Evolutionary conservation across 2,888 invertebrate genomes (phyloP), one percentile per base, ranked within the genome.

Genomic region (Heliconius hortense): DNA sequence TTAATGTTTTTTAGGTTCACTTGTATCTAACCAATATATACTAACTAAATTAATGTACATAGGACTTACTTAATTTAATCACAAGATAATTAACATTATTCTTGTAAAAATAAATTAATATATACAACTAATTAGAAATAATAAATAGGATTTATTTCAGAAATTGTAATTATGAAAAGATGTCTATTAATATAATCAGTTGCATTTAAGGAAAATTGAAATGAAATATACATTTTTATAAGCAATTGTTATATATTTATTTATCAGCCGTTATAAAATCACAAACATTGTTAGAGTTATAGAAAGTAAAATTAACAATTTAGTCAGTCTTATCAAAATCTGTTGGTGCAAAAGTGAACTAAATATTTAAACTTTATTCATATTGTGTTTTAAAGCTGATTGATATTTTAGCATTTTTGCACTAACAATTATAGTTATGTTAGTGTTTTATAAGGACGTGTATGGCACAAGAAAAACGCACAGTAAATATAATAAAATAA

Each of bases 301-400:
- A 77, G 56, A 75, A 77, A 77, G 70, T 59, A 75, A 75, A 70
- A 53, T 63, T 73, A 75, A 77, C 60, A 73, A 60, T 73, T 69
- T 56, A 73, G 60, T 77, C 77, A 77, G 77, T 77, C 77, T 77
- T 71, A 71, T 73, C 69, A 60, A 66, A 56, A 66, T 60, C 43
- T 64, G 64, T 71, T 56, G 53, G 31, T 75, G 56, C 70, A 75
- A 72, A 63, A 48, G 63, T 72, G 53, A 53, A 63, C 26, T 53
- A 15, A 71, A 56, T 56, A 69, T 35, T 69, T 24, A n/a, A 56
- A 53, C 4, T 53, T 53, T 66, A 66, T 66, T 24, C 13, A 7
- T 24, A 39, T 24, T 66, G 7, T 24, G 43, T 43, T 64, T 66
- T 39, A 66, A 66, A 43, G 24, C 15, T 66, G 15, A 24, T 39